These are phyloP conservation scores for Pyxicephalus adspersus DNA, from an alignment of 2,113 vertebrate genomes.

Conservation along the genomic window DNA sequence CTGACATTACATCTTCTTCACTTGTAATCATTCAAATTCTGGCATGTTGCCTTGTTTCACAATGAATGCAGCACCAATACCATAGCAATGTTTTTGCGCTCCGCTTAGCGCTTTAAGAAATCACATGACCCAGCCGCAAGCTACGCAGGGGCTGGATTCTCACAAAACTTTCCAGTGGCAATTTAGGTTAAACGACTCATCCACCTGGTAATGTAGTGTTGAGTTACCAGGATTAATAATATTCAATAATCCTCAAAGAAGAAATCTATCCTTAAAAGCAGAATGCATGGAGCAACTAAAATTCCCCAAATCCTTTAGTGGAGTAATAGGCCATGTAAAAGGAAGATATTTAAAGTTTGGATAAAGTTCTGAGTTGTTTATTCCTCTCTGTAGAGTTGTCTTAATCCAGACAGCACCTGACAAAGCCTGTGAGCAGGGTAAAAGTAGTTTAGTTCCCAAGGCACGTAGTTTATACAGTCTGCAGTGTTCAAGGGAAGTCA, in stretches of 20 bases:
- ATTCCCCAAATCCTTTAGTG: background rate
- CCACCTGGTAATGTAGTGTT: too few species aligned
- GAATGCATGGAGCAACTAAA: background rate
- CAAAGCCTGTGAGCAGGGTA: background rate
- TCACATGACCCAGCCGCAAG: background rate
- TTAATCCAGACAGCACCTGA: background rate
- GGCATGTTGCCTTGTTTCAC: background rate
- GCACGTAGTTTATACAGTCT: background rate
- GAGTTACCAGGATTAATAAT: background rate
- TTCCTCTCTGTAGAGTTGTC: background rate
- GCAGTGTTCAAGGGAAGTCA: background rate
- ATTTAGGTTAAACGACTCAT: background rate
- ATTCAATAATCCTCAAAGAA: background rate
- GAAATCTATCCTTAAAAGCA: background rate
- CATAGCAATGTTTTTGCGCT: background rate
- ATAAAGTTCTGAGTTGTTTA: background rate
- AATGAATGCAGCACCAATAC: background rate
- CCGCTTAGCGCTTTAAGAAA: background rate
- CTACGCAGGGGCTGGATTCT: background rate
- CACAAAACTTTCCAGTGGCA: too few species aligned
- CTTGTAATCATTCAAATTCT: background rate
- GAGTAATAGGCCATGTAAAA: background rate
- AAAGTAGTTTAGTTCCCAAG: slow-evolving; percentile 25
- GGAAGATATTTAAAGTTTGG: background rate
- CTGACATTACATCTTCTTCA: background rate